These are phyloP conservation scores for Formicarius rufipectus DNA, from an alignment of 2,113 vertebrate species.

Conservation along the genomic window DNA sequence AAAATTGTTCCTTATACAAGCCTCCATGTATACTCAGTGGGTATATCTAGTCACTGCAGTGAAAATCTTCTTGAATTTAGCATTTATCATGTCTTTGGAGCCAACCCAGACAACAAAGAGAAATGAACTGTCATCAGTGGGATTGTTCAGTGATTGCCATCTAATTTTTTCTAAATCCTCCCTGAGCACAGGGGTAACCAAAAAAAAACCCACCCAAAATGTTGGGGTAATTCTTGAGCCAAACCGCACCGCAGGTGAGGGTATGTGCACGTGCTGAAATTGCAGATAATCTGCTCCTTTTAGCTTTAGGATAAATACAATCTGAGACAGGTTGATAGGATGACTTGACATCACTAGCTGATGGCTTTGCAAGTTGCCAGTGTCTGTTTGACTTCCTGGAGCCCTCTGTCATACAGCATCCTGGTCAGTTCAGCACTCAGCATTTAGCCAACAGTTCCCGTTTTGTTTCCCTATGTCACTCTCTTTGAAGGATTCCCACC, in stretches of 20 bases:
- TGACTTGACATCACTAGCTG: neutral
- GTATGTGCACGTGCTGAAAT: neutral
- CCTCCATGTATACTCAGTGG: neutral
- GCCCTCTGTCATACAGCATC: neutral
- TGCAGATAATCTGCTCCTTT: neutral
- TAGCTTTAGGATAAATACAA: neutral
- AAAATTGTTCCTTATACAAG: neutral
- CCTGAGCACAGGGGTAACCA: neutral
- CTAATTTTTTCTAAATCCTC: neutral
- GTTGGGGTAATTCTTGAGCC: neutral
- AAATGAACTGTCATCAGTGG: neutral
- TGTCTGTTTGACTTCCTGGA: neutral
- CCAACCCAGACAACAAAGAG: neutral
- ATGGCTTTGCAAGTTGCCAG: neutral
- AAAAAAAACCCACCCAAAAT: neutral
- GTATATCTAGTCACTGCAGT: neutral
- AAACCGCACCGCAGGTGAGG: neutral
- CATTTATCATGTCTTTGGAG: neutral
- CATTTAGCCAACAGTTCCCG: neutral
- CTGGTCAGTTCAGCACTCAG: neutral
- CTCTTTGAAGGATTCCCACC: neutral
- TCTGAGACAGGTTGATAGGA: neutral
- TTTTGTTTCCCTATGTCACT: neutral
- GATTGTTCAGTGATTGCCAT: neutral
- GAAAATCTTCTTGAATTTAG: neutral